A percentile compares a stretch with the other conserved stretches of the same genome.
Evolutionary conservation across 2,113 vertebrate genomes (phyloP).

Genomic region (Formicarius rufipectus): DNA sequence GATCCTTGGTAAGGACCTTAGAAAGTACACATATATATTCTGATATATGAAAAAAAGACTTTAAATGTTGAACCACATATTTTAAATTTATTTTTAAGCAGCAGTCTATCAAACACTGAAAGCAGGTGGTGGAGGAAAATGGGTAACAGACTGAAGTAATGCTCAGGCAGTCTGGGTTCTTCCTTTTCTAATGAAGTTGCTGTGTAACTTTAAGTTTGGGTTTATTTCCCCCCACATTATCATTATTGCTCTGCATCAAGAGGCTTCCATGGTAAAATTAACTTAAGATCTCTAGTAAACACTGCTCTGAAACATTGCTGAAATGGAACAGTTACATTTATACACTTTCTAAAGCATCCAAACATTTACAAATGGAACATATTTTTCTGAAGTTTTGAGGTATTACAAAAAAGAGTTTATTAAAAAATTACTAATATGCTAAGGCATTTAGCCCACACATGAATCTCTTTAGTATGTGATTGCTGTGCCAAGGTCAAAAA

Average conservation of each 20-base stretch:
- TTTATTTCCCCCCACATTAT: background rate
- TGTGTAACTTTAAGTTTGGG: background rate
- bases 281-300: background rate
- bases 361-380: background rate
- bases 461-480: background rate
- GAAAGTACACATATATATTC: slow-evolving; percentile 27
- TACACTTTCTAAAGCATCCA: background rate
- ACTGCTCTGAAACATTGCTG: background rate
- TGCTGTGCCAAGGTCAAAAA: background rate
- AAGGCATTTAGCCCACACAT: background rate
- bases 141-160: background rate
- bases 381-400: background rate
- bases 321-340: background rate
- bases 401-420: background rate
- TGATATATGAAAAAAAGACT: background rate
- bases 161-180: background rate
- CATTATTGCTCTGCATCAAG: background rate
- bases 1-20: slow-evolving; percentile 36
- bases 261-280: background rate
- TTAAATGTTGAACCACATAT: background rate
- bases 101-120: background rate
- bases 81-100: background rate
- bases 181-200: background rate
- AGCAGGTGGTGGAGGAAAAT: background rate
- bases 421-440: background rate